Evolutionary conservation across 2,797 vertebrate species (phyloP).

Genomic region (Pygocentrus nattereri): DNA sequence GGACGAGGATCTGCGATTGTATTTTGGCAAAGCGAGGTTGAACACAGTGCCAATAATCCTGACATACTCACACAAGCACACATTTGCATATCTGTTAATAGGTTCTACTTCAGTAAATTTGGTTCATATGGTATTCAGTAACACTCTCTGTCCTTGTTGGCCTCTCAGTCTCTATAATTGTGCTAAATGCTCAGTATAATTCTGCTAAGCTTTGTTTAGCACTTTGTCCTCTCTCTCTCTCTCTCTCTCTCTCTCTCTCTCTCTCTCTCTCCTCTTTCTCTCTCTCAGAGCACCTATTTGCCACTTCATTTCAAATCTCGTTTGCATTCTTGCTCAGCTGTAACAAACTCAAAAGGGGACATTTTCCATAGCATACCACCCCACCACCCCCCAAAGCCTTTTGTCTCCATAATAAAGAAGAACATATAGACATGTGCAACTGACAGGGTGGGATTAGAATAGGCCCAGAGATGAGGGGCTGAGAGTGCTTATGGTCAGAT

Average conservation of each 20-base stretch:
- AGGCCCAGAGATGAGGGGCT: neutral
- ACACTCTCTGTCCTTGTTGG: neutral
- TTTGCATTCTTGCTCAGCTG: constrained; percentile 39
- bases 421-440: constrained; percentile 39
- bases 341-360: constrained; percentile 43
- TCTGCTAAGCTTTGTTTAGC: neutral
- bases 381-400: neutral
- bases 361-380: constrained; percentile 52
- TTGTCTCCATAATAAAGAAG: constrained; percentile 55
- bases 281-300: constrained; percentile 31
- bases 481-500: constrained; percentile 30
- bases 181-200: constrained; percentile 9
- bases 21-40: too few relatives aligned
- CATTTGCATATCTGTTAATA: neutral
- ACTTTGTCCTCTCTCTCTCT: neutral
- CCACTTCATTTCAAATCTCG: constrained; percentile 20
- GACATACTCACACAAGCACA: neutral
- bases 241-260: neutral
- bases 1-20: too few relatives aligned
- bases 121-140: neutral
- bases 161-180: neutral
- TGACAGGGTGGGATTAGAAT: constrained; percentile 2
- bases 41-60: too few relatives aligned
- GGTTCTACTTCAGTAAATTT: neutral
- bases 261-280: neutral